These are phyloP conservation scores for Pogonomyrmex barbatus DNA, from an alignment of 1,140 invertebrate species.

Conservation along the genomic window DNA sequence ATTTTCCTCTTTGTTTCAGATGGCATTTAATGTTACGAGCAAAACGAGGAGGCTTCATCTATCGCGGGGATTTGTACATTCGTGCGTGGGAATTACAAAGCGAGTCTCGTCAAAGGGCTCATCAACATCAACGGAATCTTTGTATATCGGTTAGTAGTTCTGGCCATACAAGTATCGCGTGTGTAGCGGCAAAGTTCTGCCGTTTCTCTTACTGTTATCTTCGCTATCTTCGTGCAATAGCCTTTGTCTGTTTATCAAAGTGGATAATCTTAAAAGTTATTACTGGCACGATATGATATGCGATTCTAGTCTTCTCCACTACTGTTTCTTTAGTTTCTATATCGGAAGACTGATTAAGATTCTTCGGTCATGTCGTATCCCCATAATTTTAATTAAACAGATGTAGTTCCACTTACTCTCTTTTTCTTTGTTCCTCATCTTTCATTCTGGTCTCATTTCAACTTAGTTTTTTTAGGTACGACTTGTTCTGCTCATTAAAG, in stretches of 20 bases:
- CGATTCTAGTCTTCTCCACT: background rate
- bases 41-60: slow-evolving; percentile 83
- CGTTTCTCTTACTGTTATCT: slow-evolving; percentile 7
- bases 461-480: slow-evolving; percentile 22
- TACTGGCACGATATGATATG: slow-evolving; percentile 7
- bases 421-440: slow-evolving; percentile 9
- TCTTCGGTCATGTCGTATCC: slow-evolving; percentile 69
- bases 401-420: slow-evolving; percentile 57
- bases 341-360: slow-evolving; percentile 75
- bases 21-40: slow-evolving; percentile 85
- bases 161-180: background rate
- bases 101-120: slow-evolving; percentile 82
- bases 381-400: slow-evolving; percentile 78
- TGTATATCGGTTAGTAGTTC: slow-evolving; percentile 82
- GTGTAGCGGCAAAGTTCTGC: slow-evolving; percentile 4
- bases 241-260: slow-evolving; percentile 20
- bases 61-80: slow-evolving; percentile 86
- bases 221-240: background rate
- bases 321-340: slow-evolving; percentile 42
- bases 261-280: slow-evolving; percentile 43
- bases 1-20: slow-evolving; percentile 76
- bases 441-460: slow-evolving; percentile 19
- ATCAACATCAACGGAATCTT: slow-evolving; percentile 81
- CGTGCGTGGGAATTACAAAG: slow-evolving; percentile 85
- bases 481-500: slow-evolving; percentile 73